Evolutionary conservation across 1,140 invertebrate genomes (phyloP).

Genomic region (Mizuhopecten yessoensis): DNA sequence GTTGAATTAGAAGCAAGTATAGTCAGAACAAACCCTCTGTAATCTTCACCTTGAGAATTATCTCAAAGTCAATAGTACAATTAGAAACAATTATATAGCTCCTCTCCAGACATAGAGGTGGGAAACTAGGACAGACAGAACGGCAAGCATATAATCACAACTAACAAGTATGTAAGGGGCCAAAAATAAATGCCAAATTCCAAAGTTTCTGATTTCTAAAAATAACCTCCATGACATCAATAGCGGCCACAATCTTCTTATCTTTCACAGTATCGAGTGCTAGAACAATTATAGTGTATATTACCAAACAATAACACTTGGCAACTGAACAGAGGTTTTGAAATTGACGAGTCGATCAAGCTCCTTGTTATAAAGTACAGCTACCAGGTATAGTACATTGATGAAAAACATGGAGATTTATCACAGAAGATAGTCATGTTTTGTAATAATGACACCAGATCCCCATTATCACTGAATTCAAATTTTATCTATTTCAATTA

Average conservation of each 20-base stretch:
- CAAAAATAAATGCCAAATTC: constrained; percentile 17
- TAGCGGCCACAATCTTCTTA: no score
- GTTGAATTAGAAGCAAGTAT: not conserved
- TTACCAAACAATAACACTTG: no score
- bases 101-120: not conserved
- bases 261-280: not conserved
- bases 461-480: no score
- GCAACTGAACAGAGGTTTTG: no score
- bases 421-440: no score
- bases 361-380: no score
- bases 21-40: not conserved
- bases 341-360: no score
- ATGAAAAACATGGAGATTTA: no score
- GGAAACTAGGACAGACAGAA: not conserved
- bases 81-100: not conserved
- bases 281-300: not conserved
- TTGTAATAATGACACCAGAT: no score
- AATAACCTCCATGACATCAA: not conserved
- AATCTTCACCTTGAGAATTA: not conserved
- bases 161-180: not conserved
- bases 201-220: constrained; percentile 20
- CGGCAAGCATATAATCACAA: not conserved
- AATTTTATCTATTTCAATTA: no score
- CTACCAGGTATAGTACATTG: no score
- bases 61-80: not conserved